Conservation (phyloP, 2,797 vertebrate genomes). For the Smutsia temminckii region DNA sequence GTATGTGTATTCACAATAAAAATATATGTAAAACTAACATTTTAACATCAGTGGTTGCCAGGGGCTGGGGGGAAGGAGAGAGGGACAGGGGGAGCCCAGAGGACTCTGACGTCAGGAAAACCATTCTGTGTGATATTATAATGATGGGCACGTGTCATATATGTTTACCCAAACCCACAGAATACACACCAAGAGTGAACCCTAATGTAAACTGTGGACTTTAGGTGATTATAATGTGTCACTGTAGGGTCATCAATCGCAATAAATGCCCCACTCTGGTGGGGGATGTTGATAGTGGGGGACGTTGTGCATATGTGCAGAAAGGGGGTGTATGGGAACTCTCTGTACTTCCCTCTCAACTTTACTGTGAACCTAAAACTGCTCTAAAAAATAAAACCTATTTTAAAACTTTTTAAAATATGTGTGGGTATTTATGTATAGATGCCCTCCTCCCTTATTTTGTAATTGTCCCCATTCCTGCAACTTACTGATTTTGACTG, state of each 20-base stretch:
- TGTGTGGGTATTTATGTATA: too few species aligned
- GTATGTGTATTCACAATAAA: not conserved
- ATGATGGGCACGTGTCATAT: rapidly evolving
- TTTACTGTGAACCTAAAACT: not conserved
- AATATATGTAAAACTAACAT: not conserved
- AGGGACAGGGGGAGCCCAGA: rapidly evolving
- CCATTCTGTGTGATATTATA: rapidly evolving
- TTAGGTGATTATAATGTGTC: rapidly evolving
- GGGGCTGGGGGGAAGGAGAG: too few species aligned
- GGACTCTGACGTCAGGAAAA: not conserved
- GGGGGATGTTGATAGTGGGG: rapidly evolving
- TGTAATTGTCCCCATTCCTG: not conserved
- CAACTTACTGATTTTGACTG: not conserved
- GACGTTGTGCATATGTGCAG: rapidly evolving
- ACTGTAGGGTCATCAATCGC: rapidly evolving
- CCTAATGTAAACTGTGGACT: rapidly evolving
- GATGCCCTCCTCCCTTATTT: not conserved
- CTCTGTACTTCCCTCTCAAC: not conserved
- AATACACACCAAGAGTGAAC: not conserved
- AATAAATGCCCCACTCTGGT: not conserved
- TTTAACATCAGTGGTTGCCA: not conserved
- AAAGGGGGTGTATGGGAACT: not conserved
- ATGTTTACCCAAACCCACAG: not conserved
- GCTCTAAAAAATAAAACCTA: not conserved
- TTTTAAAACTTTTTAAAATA: not conserved